Evolutionary conservation across 1,140 invertebrate species (phyloP).

Genomic region (Schmidtea mediterranea): DNA sequence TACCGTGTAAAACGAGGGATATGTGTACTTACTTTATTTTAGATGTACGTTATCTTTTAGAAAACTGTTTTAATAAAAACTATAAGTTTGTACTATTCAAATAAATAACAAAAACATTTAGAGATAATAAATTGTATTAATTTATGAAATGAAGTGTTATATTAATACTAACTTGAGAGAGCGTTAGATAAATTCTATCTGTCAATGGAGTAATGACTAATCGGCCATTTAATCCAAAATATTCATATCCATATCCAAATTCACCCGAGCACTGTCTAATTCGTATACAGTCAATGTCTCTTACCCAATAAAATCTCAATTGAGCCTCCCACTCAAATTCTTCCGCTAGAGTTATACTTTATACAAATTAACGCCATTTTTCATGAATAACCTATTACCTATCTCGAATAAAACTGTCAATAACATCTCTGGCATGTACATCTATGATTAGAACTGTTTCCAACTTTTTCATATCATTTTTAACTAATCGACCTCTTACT

Average conservation of each 20-base stretch:
- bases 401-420: conserved; percentile 55
- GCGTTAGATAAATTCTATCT: conserved; percentile 61
- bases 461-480: conserved; percentile 57
- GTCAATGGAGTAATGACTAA: conserved; percentile 65
- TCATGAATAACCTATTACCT: conserved; percentile 61
- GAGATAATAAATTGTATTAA: too few species aligned
- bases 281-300: conserved; percentile 46
- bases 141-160: too few species aligned
- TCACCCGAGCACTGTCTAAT: conserved; percentile 52
- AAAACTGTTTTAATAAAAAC: too few species aligned
- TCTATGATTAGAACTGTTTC: conserved; percentile 59
- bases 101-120: too few species aligned
- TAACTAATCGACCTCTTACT: conserved; percentile 38
- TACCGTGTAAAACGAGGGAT: too few species aligned
- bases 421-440: conserved; percentile 59
- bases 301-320: conserved; percentile 61
- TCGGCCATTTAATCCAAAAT: conserved; percentile 65
- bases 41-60: too few species aligned
- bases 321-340: conserved; percentile 79
- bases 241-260: conserved; percentile 71
- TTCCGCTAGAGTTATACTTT: conserved; percentile 37
- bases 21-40: too few species aligned
- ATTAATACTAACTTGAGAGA: conserved; percentile 39
- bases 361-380: conserved; percentile 20
- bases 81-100: too few species aligned